Conservation (phyloP, 2,797 vertebrate species). For the Erpetoichthys calabaricus region DNA sequence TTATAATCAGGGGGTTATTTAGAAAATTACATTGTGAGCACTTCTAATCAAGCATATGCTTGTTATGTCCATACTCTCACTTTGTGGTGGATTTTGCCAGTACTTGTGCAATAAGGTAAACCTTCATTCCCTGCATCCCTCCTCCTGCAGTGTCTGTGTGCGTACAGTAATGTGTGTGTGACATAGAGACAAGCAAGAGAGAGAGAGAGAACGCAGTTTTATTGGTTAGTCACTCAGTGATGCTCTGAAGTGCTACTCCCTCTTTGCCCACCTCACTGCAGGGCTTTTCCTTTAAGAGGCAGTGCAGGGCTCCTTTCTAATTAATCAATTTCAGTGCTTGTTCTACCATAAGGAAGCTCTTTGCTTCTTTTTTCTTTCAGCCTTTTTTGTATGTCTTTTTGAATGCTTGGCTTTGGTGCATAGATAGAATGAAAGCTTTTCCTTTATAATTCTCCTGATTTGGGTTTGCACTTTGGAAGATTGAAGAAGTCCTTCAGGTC, state of each 20-base stretch:
- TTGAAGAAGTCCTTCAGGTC: neutral
- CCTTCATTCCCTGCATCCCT: constrained; percentile 19
- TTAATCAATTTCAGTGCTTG: constrained; percentile 20
- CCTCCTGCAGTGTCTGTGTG: constrained; percentile 16
- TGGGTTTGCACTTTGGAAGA: neutral
- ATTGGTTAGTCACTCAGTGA: constrained; percentile 37
- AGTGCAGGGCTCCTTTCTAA: constrained; percentile 45
- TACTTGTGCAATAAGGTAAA: constrained; percentile 23
- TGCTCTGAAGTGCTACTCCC: constrained; percentile 11
- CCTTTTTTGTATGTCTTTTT: constrained; percentile 3
- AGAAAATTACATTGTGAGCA: neutral
- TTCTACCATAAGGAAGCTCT: constrained; percentile 14
- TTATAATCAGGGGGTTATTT: constrained; percentile 3
- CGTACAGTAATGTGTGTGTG: constrained; percentile 12
- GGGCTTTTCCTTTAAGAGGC: constrained; percentile 43
- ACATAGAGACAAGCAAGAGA: neutral
- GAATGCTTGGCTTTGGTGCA: too few relatives aligned
- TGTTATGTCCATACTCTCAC: constrained; percentile 2
- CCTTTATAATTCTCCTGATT: neutral
- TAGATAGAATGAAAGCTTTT: too few relatives aligned
- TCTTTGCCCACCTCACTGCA: constrained; percentile 17
- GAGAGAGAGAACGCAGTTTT: constrained; percentile 4
- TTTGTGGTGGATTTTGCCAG: constrained; percentile 5
- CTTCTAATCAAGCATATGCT: neutral
- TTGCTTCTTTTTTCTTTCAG: constrained; percentile 3